phyloP scores from a whole-genome alignment of 2,888 invertebrate genomes.

The Urechis unicinctus region DNA sequence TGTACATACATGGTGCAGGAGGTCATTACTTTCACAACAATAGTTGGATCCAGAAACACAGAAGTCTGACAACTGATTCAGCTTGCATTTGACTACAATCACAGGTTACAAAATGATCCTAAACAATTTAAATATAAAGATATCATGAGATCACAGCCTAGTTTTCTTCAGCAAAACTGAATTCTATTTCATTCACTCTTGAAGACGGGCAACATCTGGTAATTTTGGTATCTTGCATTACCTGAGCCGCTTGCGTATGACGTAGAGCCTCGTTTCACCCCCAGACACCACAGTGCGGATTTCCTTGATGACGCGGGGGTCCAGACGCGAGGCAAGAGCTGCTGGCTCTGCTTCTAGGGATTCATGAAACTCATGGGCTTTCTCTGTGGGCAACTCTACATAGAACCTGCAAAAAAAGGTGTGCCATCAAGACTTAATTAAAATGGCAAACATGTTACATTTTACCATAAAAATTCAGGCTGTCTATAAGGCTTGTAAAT shows the following conservation, averaged over 20 bases:
- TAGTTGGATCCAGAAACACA: neutral
- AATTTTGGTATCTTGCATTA: too few species aligned
- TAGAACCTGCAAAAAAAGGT: slow-evolving; percentile 34
- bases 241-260: slow-evolving; percentile 44
- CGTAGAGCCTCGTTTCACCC: slow-evolving; percentile 43
- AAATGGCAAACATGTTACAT: too few species aligned
- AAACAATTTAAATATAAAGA: neutral
- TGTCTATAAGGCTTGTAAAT: too few species aligned
- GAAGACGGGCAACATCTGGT: neutral
- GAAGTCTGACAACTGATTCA: too few species aligned
- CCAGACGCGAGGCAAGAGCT: slow-evolving; percentile 21
- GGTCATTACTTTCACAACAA: neutral
- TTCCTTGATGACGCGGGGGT: slow-evolving; percentile 40
- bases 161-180: too few species aligned
- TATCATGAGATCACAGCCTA: neutral
- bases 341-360: slow-evolving; percentile 3
- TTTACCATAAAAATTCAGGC: too few species aligned
- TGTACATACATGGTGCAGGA: slow-evolving; percentile 23
- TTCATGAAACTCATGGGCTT: slow-evolving; percentile 47
- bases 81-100: too few species aligned
- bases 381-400: slow-evolving; percentile 47
- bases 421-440: too few species aligned
- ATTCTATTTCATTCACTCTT: too few species aligned
- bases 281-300: slow-evolving; percentile 41
- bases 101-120: neutral